These are phyloP conservation scores for Augiades crinisus DNA, from an alignment of 2,888 invertebrate species.

Conservation along the genomic window DNA sequence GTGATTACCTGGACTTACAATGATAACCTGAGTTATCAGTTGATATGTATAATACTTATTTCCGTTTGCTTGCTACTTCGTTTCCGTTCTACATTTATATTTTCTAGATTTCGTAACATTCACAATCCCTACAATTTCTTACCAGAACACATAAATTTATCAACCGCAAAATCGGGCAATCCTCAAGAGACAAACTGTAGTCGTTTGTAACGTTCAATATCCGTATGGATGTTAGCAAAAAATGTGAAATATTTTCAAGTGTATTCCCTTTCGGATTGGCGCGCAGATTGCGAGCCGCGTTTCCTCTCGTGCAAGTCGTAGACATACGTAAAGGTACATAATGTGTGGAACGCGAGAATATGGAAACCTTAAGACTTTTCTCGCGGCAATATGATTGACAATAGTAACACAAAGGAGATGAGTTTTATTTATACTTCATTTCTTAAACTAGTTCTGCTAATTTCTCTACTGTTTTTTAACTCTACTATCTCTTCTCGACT, in stretches of 20 bases:
- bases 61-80: not conserved
- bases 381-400: no score
- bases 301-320: slow-evolving; percentile 25
- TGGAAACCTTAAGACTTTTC: no score
- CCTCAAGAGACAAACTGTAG: slow-evolving; percentile 24
- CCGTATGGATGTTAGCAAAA: slow-evolving; percentile 27
- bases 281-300: slow-evolving; percentile 27
- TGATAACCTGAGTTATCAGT: no score
- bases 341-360: no score
- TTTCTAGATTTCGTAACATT: slow-evolving; percentile 1
- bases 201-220: slow-evolving; percentile 28
- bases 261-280: slow-evolving; percentile 27
- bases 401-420: no score
- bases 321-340: slow-evolving; percentile 10
- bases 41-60: not conserved
- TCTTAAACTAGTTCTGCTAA: no score
- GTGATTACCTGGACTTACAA: no score
- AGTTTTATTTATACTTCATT: no score
- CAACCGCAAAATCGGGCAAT: slow-evolving; percentile 29
- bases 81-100: no score
- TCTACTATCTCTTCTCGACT: no score
- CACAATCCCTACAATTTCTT: slow-evolving; percentile 4
- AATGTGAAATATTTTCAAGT: slow-evolving; percentile 29
- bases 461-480: no score
- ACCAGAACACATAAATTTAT: slow-evolving; percentile 18